Evolutionary conservation across 2,888 invertebrate species (phyloP), one percentile per base, ranked within the genome.

Genomic region (Eupithecia subfuscata): DNA sequence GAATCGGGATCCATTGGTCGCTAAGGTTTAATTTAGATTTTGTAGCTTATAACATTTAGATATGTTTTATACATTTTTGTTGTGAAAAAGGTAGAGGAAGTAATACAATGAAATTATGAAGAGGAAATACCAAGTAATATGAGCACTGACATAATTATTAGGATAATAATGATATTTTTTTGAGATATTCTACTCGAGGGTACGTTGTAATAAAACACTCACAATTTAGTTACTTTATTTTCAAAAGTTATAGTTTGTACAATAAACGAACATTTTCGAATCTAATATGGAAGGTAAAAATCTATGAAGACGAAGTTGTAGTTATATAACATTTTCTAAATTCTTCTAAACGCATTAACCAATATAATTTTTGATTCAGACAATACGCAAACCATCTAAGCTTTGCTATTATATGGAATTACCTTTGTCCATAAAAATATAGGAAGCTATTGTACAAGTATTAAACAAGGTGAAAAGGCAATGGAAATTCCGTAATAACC

Each of bases 401-500:
- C 25, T 14, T 25, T 25, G 60, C 60, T 60, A 25, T 60, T 60
- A 25, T 14, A 60, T 25, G 25, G 25, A 60, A 60, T 60, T 22
- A 56, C 56, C 22, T 22, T 60, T 60, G 14, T 60, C 25, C 60
- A 60, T 60, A 60, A 60, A 60, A 60, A 25, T 60, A 60, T 25
- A 60, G 22, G 12, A 60, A 60, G 25, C 60, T 25, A 60, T 60
- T 60, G 25, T 90, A 90, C 90, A 91, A 92, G 90, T 90, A 90
- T 92, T 89, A 91, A 25, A 45, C 89, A 89, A 90, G 88, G 90
- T 90, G 89, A 92, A 93, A 92, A 90, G 70, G 92, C 92, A 91
- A 92, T 93, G 91, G 93, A 92, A 93, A 89, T 88, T 87, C 89
- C 86, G 85, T 88, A 90, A 86, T 88, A 89, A 89, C 90, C 91